These are phyloP conservation scores for Xiphorhynchus erythropygius DNA, from an alignment of 2,797 vertebrate species.

Conservation along the genomic window DNA sequence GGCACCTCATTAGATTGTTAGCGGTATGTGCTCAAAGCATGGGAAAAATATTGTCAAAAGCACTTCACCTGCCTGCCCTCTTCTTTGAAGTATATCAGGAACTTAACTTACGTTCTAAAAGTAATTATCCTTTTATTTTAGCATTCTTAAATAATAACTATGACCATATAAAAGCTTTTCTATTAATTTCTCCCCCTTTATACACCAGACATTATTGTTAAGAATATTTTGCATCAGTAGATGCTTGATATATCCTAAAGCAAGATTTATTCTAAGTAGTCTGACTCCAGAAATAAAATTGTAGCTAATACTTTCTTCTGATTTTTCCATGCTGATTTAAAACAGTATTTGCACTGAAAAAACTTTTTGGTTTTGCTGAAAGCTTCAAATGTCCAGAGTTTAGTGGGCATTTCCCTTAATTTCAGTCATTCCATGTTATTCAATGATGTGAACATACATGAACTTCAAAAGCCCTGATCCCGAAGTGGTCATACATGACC, in stretches of 20 bases:
- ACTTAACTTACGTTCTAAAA: neutral
- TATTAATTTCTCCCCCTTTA: neutral
- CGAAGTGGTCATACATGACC: neutral
- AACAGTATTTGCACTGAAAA: neutral
- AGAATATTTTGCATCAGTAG: neutral
- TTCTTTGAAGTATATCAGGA: neutral
- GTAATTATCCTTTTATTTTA: conserved; percentile 20
- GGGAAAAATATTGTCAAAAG: neutral
- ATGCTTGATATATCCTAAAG: neutral
- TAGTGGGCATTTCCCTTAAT: neutral
- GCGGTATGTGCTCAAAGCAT: neutral
- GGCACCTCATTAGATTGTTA: neutral
- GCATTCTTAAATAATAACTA: neutral
- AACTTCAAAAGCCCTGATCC: neutral
- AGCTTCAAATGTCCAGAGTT: neutral
- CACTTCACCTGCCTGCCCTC: neutral
- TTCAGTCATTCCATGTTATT: neutral
- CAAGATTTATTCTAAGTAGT: neutral
- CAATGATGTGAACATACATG: neutral
- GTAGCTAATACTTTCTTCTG: neutral
- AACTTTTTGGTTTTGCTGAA: neutral
- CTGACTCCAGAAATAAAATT: neutral
- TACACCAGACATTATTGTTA: neutral
- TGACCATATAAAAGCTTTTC: neutral
- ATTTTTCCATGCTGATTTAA: neutral